Percentiles rank a stretch among this genome's conserved stretches.
phyloP scores from a whole-genome alignment of 2,113 vertebrate genomes.

The Andinoacara biseriatus region DNA sequence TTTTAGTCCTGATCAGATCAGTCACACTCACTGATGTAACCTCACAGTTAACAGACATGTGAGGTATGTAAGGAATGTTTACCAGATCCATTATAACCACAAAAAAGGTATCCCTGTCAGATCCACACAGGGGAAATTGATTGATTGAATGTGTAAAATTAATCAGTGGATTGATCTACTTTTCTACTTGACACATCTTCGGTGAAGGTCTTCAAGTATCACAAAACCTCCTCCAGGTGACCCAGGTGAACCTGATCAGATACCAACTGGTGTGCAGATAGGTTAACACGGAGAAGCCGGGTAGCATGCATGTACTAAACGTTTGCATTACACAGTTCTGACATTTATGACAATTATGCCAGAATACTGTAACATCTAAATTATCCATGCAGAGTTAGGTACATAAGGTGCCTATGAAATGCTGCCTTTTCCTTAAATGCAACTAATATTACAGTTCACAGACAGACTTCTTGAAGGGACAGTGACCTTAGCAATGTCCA shows the following conservation, averaged over 20 bases:
- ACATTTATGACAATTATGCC: not conserved
- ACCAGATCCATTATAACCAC: conserved; percentile 22
- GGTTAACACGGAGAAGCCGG: not conserved
- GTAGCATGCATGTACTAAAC: not conserved
- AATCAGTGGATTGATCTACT: not conserved
- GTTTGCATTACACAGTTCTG: conserved; percentile 19
- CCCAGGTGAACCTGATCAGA: not conserved
- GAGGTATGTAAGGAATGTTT: conserved; percentile 68
- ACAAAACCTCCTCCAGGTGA: not conserved
- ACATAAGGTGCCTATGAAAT: not conserved
- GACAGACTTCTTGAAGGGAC: not conserved
- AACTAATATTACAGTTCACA: not conserved
- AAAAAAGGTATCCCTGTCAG: not conserved
- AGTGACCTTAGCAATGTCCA: not conserved
- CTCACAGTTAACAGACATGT: conserved; percentile 51
- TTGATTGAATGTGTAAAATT: not conserved
- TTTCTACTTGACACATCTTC: not conserved
- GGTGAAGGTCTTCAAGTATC: not conserved
- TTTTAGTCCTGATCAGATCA: not conserved
- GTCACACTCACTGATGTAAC: not conserved
- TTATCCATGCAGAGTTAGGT: not conserved
- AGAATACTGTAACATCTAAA: not conserved
- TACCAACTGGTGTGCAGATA: not conserved
- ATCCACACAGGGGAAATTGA: not conserved
- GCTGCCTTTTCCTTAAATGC: not conserved